phyloP scores from a whole-genome alignment of 2,797 vertebrate species.

The Erpetoichthys calabaricus region DNA sequence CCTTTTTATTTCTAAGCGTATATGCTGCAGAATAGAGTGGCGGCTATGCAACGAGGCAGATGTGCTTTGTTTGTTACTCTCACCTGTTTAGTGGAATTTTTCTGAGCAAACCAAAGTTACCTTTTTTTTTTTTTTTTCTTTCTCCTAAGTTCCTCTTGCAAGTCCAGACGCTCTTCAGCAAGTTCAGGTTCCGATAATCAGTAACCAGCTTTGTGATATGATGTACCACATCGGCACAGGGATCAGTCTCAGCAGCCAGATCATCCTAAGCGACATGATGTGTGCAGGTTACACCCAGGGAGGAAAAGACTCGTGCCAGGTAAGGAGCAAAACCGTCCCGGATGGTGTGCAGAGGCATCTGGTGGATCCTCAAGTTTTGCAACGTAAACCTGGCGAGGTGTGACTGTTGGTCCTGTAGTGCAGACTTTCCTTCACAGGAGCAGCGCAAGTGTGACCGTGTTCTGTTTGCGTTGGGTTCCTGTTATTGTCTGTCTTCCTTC shows the following conservation, averaged over 20 bases:
- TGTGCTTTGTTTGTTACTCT: too few relatives aligned
- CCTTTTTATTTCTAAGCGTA: background rate
- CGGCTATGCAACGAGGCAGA: background rate
- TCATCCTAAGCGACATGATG: conserved; percentile 20
- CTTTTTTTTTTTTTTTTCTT: background rate
- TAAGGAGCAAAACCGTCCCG: conserved; percentile 2
- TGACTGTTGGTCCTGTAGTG: too few relatives aligned
- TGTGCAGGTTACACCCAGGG: conserved; percentile 26
- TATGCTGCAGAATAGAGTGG: background rate
- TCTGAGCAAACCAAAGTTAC: too few relatives aligned
- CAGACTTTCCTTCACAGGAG: too few relatives aligned
- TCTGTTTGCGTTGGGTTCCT: too few relatives aligned
- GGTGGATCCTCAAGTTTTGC: too few relatives aligned
- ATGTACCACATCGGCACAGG: conserved; percentile 20
- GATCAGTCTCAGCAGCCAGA: background rate
- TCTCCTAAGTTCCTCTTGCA: conserved; percentile 17
- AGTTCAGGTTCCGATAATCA: conserved; percentile 24
- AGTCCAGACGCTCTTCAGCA: conserved; percentile 23
- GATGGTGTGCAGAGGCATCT: too few relatives aligned
- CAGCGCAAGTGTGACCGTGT: too few relatives aligned
- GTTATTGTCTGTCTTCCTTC: too few relatives aligned
- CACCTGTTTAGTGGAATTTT: too few relatives aligned
- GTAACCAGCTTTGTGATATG: conserved; percentile 17
- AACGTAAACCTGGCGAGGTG: too few relatives aligned
- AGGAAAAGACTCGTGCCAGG: conserved; percentile 30